Evolutionary conservation across 1,140 invertebrate genomes (phyloP).

Genomic region (Polypedilum pembai): DNA sequence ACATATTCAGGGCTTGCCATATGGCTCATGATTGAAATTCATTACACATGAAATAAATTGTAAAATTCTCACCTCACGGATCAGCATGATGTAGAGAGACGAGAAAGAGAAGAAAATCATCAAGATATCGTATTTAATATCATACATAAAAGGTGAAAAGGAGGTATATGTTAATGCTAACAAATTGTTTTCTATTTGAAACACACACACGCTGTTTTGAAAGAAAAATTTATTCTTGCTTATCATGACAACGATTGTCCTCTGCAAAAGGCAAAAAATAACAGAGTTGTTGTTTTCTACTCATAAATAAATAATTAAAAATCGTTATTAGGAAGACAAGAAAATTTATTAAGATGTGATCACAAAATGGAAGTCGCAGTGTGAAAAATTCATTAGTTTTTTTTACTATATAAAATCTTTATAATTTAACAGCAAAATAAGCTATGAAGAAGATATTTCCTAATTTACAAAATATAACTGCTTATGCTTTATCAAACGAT

Average conservation of each 20-base stretch:
- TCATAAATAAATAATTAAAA: no score
- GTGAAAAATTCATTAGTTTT: no score
- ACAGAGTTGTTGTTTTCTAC: no score
- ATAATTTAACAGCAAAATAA: no score
- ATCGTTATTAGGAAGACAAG: no score
- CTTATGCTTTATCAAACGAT: constrained; percentile 4
- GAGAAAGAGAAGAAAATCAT: neutral
- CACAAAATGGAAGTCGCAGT: no score
- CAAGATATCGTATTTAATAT: no score
- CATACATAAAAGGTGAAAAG: neutral
- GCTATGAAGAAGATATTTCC: no score
- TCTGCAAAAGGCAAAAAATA: no score
- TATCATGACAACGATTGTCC: neutral
- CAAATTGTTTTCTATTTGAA: neutral
- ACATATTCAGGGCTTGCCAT: constrained; percentile 6
- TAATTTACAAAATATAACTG: no score
- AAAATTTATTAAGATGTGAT: no score
- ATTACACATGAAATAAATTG: neutral
- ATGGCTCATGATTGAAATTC: neutral
- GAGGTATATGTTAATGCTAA: constrained; percentile 12
- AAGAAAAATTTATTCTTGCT: neutral
- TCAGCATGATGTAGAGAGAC: neutral
- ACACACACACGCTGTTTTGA: neutral
- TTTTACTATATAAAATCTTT: no score
- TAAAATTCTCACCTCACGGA: constrained; percentile 1